Evolutionary conservation across 2,888 invertebrate genomes (phyloP).

Genomic region (Agrochola litura): DNA sequence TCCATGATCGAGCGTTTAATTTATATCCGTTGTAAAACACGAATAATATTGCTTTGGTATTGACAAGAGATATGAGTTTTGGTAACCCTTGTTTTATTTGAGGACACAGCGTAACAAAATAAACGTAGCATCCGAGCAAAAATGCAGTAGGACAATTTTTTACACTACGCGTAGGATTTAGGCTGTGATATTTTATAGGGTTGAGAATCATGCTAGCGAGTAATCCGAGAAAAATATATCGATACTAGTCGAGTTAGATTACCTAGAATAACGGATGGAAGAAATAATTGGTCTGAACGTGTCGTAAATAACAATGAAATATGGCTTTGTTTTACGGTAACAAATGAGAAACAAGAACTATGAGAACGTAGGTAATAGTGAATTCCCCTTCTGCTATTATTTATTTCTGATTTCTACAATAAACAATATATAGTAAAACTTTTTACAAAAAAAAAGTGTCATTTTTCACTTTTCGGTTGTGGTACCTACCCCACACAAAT

Average conservation of each 20-base stretch:
- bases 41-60: conserved; percentile 69
- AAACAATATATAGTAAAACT: neutral
- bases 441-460: too few species aligned
- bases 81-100: conserved; percentile 62
- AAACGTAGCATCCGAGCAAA: neutral
- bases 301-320: conserved; percentile 41
- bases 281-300: conserved; percentile 42
- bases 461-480: too few species aligned
- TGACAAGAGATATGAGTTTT: conserved; percentile 66
- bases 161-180: neutral
- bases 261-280: conserved; percentile 31
- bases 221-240: conserved; percentile 44
- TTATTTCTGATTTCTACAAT: neutral
- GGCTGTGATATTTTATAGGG: conserved; percentile 50
- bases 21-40: conserved; percentile 73
- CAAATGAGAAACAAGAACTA: conserved; percentile 10
- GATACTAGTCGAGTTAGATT: conserved; percentile 50
- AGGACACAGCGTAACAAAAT: conserved; percentile 45
- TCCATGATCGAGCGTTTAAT: conserved; percentile 68
- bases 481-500: too few species aligned
- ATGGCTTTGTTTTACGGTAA: conserved; percentile 34
- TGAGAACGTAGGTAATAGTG: neutral
- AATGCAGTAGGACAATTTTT: conserved; percentile 33
- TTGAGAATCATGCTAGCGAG: conserved; percentile 13
- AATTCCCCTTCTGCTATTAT: conserved; percentile 12